These are phyloP conservation scores for Neosilurus mollespiculum DNA, from an alignment of 2,797 vertebrate species.

Conservation along the genomic window DNA sequence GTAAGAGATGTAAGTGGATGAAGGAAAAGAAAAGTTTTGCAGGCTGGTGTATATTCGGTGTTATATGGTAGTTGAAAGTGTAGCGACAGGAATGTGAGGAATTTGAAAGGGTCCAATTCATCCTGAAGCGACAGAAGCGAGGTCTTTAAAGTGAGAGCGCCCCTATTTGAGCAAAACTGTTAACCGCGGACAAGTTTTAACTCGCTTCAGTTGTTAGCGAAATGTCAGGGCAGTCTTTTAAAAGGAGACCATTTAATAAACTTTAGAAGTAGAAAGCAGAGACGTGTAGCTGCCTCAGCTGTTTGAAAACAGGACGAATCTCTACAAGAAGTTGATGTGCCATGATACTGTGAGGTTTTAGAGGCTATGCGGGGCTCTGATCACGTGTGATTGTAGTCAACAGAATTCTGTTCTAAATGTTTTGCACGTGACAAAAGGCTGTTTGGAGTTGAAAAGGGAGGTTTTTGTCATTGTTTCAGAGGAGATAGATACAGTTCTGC, in stretches of 20 bases:
- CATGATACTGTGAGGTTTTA: background rate
- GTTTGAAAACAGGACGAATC: background rate
- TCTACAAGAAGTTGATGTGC: no score
- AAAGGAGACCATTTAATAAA: background rate
- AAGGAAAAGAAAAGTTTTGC: conserved; percentile 1
- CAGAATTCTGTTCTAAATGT: background rate
- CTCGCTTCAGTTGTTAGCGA: background rate
- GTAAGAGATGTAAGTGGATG: background rate
- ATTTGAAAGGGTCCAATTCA: conserved; percentile 79
- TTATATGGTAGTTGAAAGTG: conserved; percentile 71
- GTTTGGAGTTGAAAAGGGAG: background rate
- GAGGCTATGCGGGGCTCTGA: background rate
- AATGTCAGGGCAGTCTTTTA: background rate
- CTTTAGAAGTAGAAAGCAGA: background rate
- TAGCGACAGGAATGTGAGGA: conserved; percentile 80
- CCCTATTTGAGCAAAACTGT: conserved; percentile 53
- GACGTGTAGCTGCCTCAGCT: background rate
- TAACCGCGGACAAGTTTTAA: conserved; percentile 38
- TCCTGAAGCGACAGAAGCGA: conserved; percentile 67
- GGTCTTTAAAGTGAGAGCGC: conserved; percentile 57
- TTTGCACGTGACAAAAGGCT: background rate
- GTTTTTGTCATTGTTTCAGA: conserved; percentile 36
- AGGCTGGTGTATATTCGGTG: conserved; percentile 22
- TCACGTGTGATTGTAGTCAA: no score
- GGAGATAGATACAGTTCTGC: conserved; percentile 75